Percentiles rank a stretch among this genome's conserved stretches.
phyloP scores from a whole-genome alignment of 2,888 invertebrate species.

The Limnephilus lunatus region DNA sequence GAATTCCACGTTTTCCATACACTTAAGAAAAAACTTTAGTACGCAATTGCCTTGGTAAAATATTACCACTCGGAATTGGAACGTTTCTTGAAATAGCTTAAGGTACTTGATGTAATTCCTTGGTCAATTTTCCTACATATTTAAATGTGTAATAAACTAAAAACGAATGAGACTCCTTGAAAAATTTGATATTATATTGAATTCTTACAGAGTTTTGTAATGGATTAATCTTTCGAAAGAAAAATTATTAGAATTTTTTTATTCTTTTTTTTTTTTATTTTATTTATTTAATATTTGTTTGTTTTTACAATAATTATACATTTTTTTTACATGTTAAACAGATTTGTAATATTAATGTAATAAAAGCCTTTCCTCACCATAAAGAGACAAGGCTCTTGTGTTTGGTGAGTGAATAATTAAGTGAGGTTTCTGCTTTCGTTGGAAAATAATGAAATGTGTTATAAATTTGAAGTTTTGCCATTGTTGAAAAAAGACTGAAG shows the following conservation, averaged over 20 bases:
- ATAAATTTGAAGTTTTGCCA: neutral
- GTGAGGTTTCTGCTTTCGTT: neutral
- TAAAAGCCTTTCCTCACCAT: too few species aligned
- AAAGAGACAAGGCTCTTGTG: too few species aligned
- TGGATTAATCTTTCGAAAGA: neutral
- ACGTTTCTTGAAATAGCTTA: neutral
- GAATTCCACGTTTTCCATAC: neutral
- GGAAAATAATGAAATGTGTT: neutral
- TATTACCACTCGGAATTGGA: neutral
- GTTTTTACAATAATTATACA: too few species aligned
- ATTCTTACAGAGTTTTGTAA: neutral
- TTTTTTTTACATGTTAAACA: too few species aligned
- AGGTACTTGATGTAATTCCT: neutral
- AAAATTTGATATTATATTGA: neutral
- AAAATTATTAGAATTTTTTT: neutral
- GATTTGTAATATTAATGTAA: too few species aligned
- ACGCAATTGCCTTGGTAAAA: neutral
- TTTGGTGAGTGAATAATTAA: too few species aligned
- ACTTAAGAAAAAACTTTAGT: too few species aligned
- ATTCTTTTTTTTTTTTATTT: too few species aligned
- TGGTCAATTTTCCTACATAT: neutral
- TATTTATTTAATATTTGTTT: too few species aligned
- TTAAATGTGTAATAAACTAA: neutral
- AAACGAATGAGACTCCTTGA: too few species aligned
- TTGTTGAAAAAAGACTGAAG: neutral